Conservation (phyloP, 2,797 vertebrate genomes). For the Pteronotus mesoamericanus region DNA sequence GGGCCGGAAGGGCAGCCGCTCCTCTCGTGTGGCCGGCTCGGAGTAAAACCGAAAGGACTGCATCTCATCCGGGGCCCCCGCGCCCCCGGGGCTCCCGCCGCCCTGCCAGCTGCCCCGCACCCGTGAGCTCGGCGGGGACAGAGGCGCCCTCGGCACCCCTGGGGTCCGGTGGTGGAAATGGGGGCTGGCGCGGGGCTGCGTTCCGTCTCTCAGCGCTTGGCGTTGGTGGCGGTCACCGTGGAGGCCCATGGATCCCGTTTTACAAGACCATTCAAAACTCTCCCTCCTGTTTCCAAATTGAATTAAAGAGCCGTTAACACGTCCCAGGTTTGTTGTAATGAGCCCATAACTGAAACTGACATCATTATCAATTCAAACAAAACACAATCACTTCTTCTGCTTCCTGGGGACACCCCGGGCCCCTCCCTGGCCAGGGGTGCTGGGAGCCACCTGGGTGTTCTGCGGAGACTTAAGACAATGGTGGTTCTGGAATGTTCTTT, state of each 20-base stretch:
- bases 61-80: rapidly evolving
- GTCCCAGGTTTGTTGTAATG: conserved; percentile 68
- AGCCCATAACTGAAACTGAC: conserved; percentile 68
- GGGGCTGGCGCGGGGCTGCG: rapidly evolving
- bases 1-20: not conserved
- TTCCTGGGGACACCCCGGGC: conserved; percentile 58
- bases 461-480: not conserved
- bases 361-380: conserved; percentile 69
- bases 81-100: not conserved
- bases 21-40: not conserved
- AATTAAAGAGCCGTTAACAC: conserved; percentile 63
- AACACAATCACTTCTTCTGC: conserved; percentile 23
- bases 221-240: not conserved
- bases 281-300: conserved; percentile 66
- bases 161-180: not conserved
- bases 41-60: not conserved
- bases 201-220: not conserved
- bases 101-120: not conserved
- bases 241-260: not conserved
- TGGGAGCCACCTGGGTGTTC: not conserved
- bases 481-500: conserved; percentile 11
- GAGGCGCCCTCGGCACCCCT: rapidly evolving
- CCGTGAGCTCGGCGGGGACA: not conserved
- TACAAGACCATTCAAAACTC: conserved; percentile 8
- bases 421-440: not conserved